Base-by-base conservation (phyloP, 2,113 vertebrate species). In the Rattus rattus region DNA sequence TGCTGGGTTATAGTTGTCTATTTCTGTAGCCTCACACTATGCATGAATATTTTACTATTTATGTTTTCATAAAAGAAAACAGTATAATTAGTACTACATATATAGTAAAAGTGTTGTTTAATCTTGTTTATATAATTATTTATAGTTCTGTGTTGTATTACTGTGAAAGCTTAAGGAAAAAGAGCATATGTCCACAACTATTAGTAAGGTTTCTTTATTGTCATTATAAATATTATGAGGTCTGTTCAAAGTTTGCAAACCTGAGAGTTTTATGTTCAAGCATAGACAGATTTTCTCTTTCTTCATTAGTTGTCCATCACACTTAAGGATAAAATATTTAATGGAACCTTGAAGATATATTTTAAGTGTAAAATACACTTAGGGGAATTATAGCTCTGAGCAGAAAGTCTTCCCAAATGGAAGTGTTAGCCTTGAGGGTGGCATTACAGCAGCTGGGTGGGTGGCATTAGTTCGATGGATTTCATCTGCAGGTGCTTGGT, bases 31-130 rank as follows among this genome's bases (percentile, higher is more conserved):
- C 43, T 89, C 54, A 90, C 28, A 83, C 1, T 73, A 10, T 59
- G 76, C 80, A 36, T 70, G 11, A 7, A 79, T 91, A 70, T 84
- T 89, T 69, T 70, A 89, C 43, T 75, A 61, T 43, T 49, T 81
- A 7, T 91, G 81, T 52, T 95, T 94, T 94, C 86, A 94, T 93
- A 81, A 95, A 96, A 88, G 2, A 30, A 94, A 92, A 72, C n/a
- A 86, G 73, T 91, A n/a, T 67, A 96, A 89, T 67, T 90, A 81
- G 77, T 70, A 47, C 26, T 75, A 88, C 0, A 47, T 11, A 80
- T n/a, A 72, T 54, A 73, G 92, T 84, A 88, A 93, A 95, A 94
- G 75, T 91, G 0, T 65, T 83, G 54, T 19, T 92, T 92, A 79
- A 73, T 63, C 13, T 85, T 88, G 5, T 83, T 94, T 92, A 92